Evolutionary conservation across 2,113 vertebrate species (phyloP), one percentile per base, ranked within the genome.

Genomic region (Sclerurus mexicanus): DNA sequence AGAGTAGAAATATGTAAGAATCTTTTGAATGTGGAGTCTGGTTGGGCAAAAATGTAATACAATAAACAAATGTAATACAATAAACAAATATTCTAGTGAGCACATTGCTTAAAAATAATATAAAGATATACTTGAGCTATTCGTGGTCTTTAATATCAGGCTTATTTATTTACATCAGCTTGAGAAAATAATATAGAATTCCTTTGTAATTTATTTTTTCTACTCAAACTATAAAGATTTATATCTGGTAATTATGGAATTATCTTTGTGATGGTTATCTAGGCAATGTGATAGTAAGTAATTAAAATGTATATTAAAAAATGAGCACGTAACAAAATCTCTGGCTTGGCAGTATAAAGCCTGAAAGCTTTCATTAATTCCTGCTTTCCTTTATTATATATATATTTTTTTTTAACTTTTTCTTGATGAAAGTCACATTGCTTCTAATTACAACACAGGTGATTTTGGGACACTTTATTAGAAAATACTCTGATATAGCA

Each of bases 291-390:
- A 95, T 93, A 96, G 69, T 46, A 92, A 97, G 76, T 44, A 97
- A 93, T 96, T 97, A 95, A 90, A 91, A 92, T 76, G 6, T 30
- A 44, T 75, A 89, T 89, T 96, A 59, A 94, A 77, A 95, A 96
- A 56, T 28, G 25, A 91, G 23, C 25, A 52, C 3, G 56, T 62
- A 53, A 91, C 14, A 62, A 92, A 91, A 90, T 93, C 31, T 50
- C 6, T 52, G 50, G 15, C 76, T 96, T 85, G 60, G 76, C 39
- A 84, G 12, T 44, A 53, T 73, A 91, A 95, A 95, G 40, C 49
- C 55, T 76, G 62, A 77, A 91, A 96, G 77, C 16, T 90, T 89
- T 53, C 60, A 76, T 94, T 92, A 89, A 94, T 96, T 92, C 37
- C 58, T 92, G 23, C 31, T 73, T 31, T 20, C 66, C 52, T 93